Evolutionary conservation across 2,888 invertebrate species (phyloP), one percentile per base, ranked within the genome.

Genomic region (Parnassius glacialis): DNA sequence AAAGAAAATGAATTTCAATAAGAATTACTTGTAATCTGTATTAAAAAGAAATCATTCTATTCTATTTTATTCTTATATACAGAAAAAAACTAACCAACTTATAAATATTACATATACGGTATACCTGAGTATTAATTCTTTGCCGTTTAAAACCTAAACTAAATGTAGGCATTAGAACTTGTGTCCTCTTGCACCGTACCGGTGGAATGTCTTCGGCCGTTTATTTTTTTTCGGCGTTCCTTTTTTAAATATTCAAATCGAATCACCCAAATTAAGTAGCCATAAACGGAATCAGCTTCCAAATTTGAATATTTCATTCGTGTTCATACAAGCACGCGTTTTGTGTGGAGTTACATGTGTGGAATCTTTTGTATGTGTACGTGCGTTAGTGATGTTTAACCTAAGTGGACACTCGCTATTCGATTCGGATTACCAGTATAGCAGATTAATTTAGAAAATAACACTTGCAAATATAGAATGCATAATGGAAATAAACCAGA

Each of bases 231-330:
- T 55, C 63, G 59, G 75, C 74, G 79, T 79, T 79, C 76, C 81
- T 84, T 87, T 86, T 87, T 85, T 83, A 84, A 85, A 86, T 80
- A 90, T 91, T 90, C 88, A 90, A 91, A 90, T 90, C 89, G 90
- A 90, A 90, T 90, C 90, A 89, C 88, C 91, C 91, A 91, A 91
- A 91, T 91, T 90, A 91, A 90, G 90, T 90, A 91, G 89, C 91
- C 90, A 90, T 91, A 90, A 91, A 91, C 88, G 90, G 84, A 90
- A 90, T 91, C 90, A 88, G 90, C 90, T 91, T 89, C 91, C 90
- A 90, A 91, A 91, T 91, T 91, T 90, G 84, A 91, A 91, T 91
- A 91, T 91, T 90, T 90, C 88, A 90, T 90, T 89, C 84, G 85
- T 83, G 79, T 76, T 75, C 74, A 75, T 80, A 80, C 76, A 81